Base-by-base conservation (phyloP, 2,888 invertebrate genomes). In the Aleiodes testaceus region DNA sequence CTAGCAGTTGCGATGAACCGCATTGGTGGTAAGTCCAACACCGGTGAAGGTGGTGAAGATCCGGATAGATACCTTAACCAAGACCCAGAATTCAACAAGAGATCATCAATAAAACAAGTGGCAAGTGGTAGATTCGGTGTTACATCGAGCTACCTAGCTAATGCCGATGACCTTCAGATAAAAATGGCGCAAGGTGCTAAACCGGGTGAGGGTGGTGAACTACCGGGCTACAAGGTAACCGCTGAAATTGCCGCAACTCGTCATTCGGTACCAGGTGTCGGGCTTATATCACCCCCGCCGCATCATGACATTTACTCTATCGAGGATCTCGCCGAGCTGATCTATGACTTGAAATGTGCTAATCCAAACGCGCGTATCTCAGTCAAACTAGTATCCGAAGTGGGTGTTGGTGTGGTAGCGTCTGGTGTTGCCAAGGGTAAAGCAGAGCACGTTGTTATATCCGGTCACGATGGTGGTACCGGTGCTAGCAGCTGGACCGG, bases 121-220 rank as follows among this genome's bases (percentile, higher is more conserved):
- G 99, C 99, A 6, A 98, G 98, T 6, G 99, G 99, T 6, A 92
- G 99, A 63, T 99, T 99, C 89, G 99, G 99, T 7, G 99, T 99
- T 3, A 99, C 98, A 0, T 97, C 98, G 12, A 95, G 97, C 0
- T 99, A 99, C 87, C 88, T 99, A 77, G 97, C 98, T 7, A 97
- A 99, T 88, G 96, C 99, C 0, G 99, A 99, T 88, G 99, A 99
- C 87, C 88, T 99, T 78, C 99, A 99, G 89, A 99, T 99, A 85
- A 99, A 99, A 89, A 99, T 99, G 99, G 99, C 99, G 6, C 97
- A 99, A 89, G 98, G 99, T 1, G 99, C 99, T 69, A 99, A 99
- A 87, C 99, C 99, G 0, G 99, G 99, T 0, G 99, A 99, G 89
- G 99, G 99, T 20, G 99, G 99, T 1, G 99, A 99, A 88, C 88